A percentile compares a stretch with the other conserved stretches of the same genome.
Conservation (phyloP, 2,797 vertebrate genomes). For the Chelmon rostratus region DNA sequence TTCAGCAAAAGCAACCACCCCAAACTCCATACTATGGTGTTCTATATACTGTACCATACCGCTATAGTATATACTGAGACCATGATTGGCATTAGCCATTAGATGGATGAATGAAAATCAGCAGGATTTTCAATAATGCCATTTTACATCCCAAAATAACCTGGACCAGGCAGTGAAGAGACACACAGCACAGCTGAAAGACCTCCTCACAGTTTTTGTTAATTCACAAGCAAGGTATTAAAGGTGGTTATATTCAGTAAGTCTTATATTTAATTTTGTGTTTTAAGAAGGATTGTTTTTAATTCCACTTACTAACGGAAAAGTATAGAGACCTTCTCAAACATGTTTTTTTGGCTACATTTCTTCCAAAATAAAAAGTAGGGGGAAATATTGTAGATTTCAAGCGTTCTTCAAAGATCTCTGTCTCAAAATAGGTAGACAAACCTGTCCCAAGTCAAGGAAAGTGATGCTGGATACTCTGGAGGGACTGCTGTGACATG, state of each 20-base stretch:
- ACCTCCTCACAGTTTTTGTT: neutral
- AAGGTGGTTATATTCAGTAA: neutral
- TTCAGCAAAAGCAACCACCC: slow-evolving; percentile 8
- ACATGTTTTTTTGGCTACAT: too few relatives aligned
- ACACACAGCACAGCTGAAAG: neutral
- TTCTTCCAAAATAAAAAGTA: too few relatives aligned
- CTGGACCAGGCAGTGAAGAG: neutral
- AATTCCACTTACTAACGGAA: too few relatives aligned
- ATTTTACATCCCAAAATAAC: neutral
- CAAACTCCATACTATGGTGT: neutral
- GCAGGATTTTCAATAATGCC: neutral
- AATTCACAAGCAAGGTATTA: neutral
- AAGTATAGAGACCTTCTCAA: neutral
- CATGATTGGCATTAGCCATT: neutral
- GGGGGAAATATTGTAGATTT: too few relatives aligned
- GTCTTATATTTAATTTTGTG: neutral
- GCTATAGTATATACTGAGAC: neutral
- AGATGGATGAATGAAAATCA: too few relatives aligned
- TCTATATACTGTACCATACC: too few relatives aligned
- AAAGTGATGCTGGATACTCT: too few relatives aligned
- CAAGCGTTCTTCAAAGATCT: too few relatives aligned
- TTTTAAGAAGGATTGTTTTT: neutral
- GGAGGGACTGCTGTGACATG: too few relatives aligned
- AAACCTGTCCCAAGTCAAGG: too few relatives aligned
- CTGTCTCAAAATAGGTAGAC: too few relatives aligned